Conservation (phyloP, 2,888 invertebrate species). For the Achlya flavicornis region DNA sequence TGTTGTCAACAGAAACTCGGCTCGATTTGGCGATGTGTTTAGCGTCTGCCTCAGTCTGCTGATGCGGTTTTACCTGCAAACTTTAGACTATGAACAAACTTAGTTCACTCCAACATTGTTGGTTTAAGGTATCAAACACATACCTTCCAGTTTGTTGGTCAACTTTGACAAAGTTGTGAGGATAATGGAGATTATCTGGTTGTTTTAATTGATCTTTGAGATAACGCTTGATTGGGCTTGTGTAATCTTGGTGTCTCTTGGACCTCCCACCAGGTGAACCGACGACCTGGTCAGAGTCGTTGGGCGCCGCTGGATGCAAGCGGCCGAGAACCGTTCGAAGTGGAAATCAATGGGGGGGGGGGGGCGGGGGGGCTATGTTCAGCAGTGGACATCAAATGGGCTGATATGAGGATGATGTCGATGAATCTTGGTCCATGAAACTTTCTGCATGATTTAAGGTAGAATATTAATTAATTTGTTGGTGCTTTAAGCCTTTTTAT, state of each 20-base stretch:
- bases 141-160: slow-evolving; percentile 1
- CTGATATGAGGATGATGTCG: too few species aligned
- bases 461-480: neutral
- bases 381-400: too few species aligned
- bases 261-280: too few species aligned
- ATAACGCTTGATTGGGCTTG: neutral
- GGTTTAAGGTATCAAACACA: slow-evolving; percentile 3
- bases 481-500: neutral
- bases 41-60: slow-evolving; percentile 5
- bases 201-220: slow-evolving; percentile 6
- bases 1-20: slow-evolving; percentile 7
- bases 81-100: slow-evolving; percentile 25
- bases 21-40: slow-evolving; percentile 4
- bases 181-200: slow-evolving; percentile 3
- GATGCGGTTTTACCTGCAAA: slow-evolving; percentile 17
- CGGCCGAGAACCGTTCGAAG: too few species aligned
- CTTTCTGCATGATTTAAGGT: neutral
- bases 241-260: neutral
- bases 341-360: too few species aligned
- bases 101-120: slow-evolving; percentile 4
- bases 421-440: neutral
- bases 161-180: slow-evolving; percentile 1
- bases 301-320: too few species aligned
- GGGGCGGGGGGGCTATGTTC: too few species aligned
- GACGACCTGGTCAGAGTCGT: too few species aligned